Conservation (phyloP, 2,797 vertebrate species). For the Sandelia bainsii region DNA sequence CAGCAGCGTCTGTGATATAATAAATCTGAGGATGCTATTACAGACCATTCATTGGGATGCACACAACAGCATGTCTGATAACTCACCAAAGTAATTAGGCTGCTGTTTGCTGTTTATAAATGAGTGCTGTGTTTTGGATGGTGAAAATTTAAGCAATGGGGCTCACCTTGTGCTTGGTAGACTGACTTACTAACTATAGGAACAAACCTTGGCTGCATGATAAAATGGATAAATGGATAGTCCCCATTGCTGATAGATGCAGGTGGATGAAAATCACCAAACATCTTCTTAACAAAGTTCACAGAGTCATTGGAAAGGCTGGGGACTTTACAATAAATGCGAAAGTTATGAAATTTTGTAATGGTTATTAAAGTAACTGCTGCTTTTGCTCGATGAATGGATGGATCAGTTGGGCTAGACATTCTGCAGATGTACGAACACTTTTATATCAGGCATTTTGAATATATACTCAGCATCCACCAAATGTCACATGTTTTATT, state of each 20-base stretch:
- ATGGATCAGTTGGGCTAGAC: background rate
- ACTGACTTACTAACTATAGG: slow-evolving; percentile 42
- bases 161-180: slow-evolving; percentile 54
- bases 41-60: slow-evolving; percentile 75
- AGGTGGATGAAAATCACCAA: background rate
- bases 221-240: slow-evolving; percentile 21
- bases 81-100: slow-evolving; percentile 71
- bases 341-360: too few species aligned
- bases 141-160: slow-evolving; percentile 50
- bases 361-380: too few species aligned
- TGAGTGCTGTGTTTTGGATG: slow-evolving; percentile 51
- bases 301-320: too few species aligned
- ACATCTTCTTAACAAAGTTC: background rate
- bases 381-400: background rate
- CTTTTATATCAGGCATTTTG: slow-evolving; percentile 1
- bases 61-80: slow-evolving; percentile 60
- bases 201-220: slow-evolving; percentile 40
- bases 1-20: slow-evolving; percentile 76
- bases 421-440: background rate
- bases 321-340: too few species aligned
- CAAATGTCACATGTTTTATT: slow-evolving; percentile 8
- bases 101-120: slow-evolving; percentile 59
- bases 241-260: slow-evolving; percentile 12
- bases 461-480: slow-evolving; percentile 21
- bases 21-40: slow-evolving; percentile 80